Evolutionary conservation across 2,888 invertebrate genomes (phyloP).

Genomic region (Erebia aethiops): DNA sequence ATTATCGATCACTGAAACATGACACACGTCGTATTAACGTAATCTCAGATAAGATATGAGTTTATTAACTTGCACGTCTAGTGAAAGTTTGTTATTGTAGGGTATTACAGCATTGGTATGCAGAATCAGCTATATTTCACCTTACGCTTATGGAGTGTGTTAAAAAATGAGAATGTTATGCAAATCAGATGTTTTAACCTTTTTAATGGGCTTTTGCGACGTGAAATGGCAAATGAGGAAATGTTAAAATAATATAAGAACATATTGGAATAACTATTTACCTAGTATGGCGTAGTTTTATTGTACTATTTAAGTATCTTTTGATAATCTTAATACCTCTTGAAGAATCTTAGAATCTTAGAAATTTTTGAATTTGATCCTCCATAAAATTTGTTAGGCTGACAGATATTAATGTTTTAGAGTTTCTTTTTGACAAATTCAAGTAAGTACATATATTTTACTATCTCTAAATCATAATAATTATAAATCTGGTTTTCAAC

Average conservation of each 20-base stretch:
- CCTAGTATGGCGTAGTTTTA: not conserved
- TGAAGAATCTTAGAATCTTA: no score
- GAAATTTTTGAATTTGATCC: no score
- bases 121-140: constrained; percentile 13
- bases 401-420: no score
- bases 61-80: constrained; percentile 22
- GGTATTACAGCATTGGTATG: constrained; percentile 21
- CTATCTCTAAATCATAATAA: no score
- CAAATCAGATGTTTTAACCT: constrained; percentile 12
- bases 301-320: no score
- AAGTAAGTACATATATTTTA: no score
- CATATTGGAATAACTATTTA: not conserved
- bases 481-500: no score
- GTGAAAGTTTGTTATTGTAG: constrained; percentile 33
- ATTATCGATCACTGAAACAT: constrained; percentile 29
- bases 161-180: constrained; percentile 15
- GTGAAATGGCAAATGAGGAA: not conserved
- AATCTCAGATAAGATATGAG: constrained; percentile 33
- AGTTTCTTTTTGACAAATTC: no score
- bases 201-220: constrained; percentile 11
- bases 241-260: not conserved
- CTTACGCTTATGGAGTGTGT: constrained; percentile 3
- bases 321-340: no score
- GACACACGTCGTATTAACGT: constrained; percentile 27
- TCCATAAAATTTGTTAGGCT: no score